Evolutionary conservation across 2,888 invertebrate genomes (phyloP).

Genomic region (Nemurella pictetii): DNA sequence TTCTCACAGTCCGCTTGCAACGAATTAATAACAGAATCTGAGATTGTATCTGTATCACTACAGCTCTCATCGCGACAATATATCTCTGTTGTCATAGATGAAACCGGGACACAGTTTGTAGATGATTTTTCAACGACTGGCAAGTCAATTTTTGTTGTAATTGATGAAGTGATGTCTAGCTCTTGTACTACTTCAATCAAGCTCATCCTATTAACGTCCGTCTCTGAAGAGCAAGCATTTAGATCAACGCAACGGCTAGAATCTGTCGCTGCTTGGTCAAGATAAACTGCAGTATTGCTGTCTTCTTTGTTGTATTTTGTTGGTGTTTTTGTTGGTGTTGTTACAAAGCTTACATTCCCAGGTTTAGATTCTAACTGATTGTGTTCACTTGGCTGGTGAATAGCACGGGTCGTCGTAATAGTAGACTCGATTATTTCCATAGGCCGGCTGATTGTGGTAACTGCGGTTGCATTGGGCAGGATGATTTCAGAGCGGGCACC

Average conservation of each 20-base stretch:
- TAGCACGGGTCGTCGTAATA: neutral
- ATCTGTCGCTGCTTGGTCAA: neutral
- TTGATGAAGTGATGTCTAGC: neutral
- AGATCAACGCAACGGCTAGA: neutral
- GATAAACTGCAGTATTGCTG: neutral
- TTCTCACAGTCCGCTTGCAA: neutral
- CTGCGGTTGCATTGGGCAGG: neutral
- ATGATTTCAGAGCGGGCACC: neutral
- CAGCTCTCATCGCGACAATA: neutral
- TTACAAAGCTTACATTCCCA: neutral
- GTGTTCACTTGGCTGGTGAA: neutral
- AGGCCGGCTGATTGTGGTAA: neutral
- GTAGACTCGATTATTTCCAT: neutral
- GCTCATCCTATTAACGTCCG: neutral
- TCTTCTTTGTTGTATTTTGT: neutral
- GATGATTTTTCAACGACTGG: neutral
- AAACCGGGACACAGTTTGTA: neutral
- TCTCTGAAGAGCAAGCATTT: neutral
- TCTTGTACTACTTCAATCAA: neutral
- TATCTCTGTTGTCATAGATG: neutral
- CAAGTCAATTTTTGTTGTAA: neutral
- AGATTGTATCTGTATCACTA: neutral
- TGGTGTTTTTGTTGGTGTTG: neutral
- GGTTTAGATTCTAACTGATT: neutral
- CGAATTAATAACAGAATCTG: neutral